Conservation (phyloP, 2,888 invertebrate genomes). For the Spilarctia lutea region DNA sequence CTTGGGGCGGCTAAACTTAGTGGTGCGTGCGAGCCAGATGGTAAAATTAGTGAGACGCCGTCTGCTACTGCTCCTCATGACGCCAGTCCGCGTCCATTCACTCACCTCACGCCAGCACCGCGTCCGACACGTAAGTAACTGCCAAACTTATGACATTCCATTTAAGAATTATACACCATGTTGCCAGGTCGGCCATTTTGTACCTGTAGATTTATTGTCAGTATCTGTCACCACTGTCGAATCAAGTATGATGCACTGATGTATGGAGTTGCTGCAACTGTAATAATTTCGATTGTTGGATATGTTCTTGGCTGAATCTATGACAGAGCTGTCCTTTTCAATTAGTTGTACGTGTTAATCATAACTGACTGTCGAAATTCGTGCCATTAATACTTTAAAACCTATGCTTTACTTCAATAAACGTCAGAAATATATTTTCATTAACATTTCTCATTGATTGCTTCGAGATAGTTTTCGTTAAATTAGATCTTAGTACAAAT, state of each 20-base stretch:
- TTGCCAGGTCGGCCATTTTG: slow-evolving; percentile 68
- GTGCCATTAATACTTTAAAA: neutral
- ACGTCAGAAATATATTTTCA: neutral
- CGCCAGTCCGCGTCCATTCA: slow-evolving; percentile 80
- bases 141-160: slow-evolving; percentile 85
- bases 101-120: slow-evolving; percentile 73
- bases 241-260: slow-evolving; percentile 26
- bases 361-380: neutral
- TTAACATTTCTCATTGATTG: neutral
- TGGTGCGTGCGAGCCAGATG: slow-evolving; percentile 85
- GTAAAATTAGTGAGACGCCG: slow-evolving; percentile 86
- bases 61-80: slow-evolving; percentile 82
- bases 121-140: slow-evolving; percentile 70
- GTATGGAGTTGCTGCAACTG: slow-evolving; percentile 13
- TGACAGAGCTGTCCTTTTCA: neutral
- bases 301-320: slow-evolving; percentile 10
- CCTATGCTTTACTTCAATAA: neutral
- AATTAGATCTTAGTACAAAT: neutral
- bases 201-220: slow-evolving; percentile 51
- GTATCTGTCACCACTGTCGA: slow-evolving; percentile 32
- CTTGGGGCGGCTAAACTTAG: slow-evolving; percentile 87
- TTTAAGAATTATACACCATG: slow-evolving; percentile 73
- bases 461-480: neutral
- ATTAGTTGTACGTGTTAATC: neutral
- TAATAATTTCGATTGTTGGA: neutral